Evolutionary conservation across 2,888 invertebrate species (phyloP), one percentile per base, ranked within the genome.

Genomic region (Atrina japonica): DNA sequence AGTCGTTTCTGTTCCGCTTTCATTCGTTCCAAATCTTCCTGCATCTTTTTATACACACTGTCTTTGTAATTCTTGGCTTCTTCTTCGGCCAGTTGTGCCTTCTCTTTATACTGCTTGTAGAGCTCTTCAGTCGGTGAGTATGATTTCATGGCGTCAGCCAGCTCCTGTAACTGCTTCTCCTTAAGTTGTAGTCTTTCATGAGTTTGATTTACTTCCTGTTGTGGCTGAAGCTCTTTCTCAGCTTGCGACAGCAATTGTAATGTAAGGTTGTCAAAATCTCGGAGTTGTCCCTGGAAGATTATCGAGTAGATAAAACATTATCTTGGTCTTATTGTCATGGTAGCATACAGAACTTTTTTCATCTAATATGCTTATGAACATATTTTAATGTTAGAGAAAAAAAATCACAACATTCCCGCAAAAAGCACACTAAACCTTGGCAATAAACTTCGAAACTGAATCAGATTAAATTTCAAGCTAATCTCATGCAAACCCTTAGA

Each of bases 191-290:
- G 84, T 6, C 86, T 70, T 6, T 79, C 81, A 63, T 87, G 76
- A 5, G 84, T 88, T 59, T 86, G 82, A 18, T 84, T 68, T 2
- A 85, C 80, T 65, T 88, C 85, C 60, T 85, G 73, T 53, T 82
- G 78, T 16, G 84, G 85, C 16, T 73, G 60, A 5, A 83, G 75
- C 50, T 88, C 85, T 41, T 80, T 80, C 61, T 86, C 83, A 3
- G 84, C 85, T 69, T 83, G 81, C 18, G 68, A 71, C 1, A 82
- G 64, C 50, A 88, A 70, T 56, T 85, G 78, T 25, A 63, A 68
- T 1, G 88, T 88, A 50, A 88, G 76, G 27, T 80, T 75, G 75
- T 89, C 88, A 80, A 87, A 89, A 52, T 88, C 86, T 14, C 68
- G 73, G 43, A 88, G 72, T 85, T 88, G 80, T 35, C n/a, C n/a